Conservation (phyloP, 1,140 invertebrate genomes). For the Drosophila tristis region DNA sequence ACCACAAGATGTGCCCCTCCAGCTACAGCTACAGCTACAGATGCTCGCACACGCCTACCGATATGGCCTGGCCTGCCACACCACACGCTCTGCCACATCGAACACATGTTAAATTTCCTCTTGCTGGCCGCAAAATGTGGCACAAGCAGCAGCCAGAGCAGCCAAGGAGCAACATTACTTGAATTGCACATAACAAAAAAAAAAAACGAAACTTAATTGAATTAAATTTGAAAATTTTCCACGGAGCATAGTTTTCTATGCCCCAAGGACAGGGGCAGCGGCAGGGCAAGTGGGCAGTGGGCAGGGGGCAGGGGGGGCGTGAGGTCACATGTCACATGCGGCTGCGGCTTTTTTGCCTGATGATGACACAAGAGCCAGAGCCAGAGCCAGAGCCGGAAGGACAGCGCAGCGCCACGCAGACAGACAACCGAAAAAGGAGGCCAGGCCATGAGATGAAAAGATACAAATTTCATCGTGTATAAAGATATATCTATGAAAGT, state of each 20-base stretch:
- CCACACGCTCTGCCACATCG: constrained; percentile 1
- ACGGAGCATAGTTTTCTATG: constrained; percentile 42
- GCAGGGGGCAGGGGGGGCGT: too few species aligned
- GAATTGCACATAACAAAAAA: constrained; percentile 34
- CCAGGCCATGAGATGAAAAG: constrained; percentile 32
- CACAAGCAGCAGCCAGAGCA: not conserved
- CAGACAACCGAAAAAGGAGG: constrained; percentile 7
- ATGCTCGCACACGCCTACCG: constrained; percentile 35
- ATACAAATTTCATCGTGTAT: constrained; percentile 23
- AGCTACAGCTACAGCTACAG: constrained; percentile 12
- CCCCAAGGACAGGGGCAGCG: not conserved
- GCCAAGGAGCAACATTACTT: constrained; percentile 28
- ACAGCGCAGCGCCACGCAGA: too few species aligned
- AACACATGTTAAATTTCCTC: constrained; percentile 72
- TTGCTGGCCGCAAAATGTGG: constrained; percentile 22
- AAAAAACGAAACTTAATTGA: constrained; percentile 63
- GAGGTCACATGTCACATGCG: constrained; percentile 26
- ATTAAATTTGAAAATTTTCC: constrained; percentile 70
- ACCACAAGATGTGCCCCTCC: constrained; percentile 73
- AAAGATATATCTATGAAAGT: constrained; percentile 4
- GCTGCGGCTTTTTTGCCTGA: constrained; percentile 20
- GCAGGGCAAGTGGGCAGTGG: too few species aligned
- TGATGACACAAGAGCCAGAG: constrained; percentile 20
- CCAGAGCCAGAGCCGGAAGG: too few species aligned
- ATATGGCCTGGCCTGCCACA: not conserved